These are phyloP conservation scores for Hormaphis cornu DNA, from an alignment of 1,140 invertebrate genomes.

Conservation along the genomic window DNA sequence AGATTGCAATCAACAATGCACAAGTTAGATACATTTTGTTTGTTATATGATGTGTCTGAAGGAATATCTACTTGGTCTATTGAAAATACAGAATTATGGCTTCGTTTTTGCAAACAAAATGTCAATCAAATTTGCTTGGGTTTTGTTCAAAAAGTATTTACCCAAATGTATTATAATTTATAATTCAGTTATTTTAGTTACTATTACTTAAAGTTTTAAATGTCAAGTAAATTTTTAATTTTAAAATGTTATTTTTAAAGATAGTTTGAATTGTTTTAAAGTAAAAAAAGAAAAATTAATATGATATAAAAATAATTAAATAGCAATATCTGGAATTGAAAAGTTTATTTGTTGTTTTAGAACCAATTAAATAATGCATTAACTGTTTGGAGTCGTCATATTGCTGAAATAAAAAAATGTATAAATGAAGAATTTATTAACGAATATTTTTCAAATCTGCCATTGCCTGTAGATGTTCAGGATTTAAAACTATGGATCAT, in stretches of 20 bases:
- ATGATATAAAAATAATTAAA: too few relatives aligned
- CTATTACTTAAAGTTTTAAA: too few relatives aligned
- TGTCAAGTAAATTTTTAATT: too few relatives aligned
- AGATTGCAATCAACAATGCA: constrained; percentile 5
- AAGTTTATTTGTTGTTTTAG: too few relatives aligned
- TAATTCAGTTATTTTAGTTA: too few relatives aligned
- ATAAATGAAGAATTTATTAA: constrained; percentile 12
- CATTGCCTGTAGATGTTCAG: constrained; percentile 1
- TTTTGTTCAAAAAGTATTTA: constrained; percentile 9
- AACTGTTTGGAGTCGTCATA: constrained; percentile 26
- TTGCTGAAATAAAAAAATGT: constrained; percentile 2
- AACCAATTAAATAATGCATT: constrained; percentile 11
- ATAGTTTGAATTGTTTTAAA: too few relatives aligned
- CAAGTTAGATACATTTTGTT: constrained; percentile 23
- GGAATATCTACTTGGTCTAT: not conserved
- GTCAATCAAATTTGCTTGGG: constrained; percentile 10
- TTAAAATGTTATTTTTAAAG: too few relatives aligned
- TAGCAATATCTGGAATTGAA: too few relatives aligned
- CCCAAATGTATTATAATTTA: too few relatives aligned
- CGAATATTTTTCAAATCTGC: constrained; percentile 16
- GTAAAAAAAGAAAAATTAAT: too few relatives aligned
- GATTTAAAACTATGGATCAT: constrained; percentile 14
- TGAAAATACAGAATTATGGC: constrained; percentile 24
- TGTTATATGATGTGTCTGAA: not conserved
- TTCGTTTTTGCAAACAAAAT: constrained; percentile 20